phyloP scores from a whole-genome alignment of 2,113 vertebrate species.

The Taxidea taxus region DNA sequence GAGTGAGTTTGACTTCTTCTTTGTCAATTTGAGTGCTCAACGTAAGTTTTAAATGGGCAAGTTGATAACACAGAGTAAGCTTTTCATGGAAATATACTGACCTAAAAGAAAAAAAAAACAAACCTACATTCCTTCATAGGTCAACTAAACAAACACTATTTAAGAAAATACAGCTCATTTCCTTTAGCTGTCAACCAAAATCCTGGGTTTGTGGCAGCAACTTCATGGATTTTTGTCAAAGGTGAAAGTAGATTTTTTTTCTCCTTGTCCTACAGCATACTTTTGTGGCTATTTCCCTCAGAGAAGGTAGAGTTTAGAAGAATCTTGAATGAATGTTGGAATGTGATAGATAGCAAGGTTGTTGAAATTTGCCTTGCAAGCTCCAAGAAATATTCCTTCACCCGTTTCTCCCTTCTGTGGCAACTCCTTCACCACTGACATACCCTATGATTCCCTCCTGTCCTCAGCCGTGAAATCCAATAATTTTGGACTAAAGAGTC shows the following conservation, averaged over 20 bases:
- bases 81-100: background rate
- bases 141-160: background rate
- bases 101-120: background rate
- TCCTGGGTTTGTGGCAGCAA: background rate
- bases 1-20: too few species aligned
- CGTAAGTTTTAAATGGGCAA: background rate
- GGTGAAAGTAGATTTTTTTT: background rate
- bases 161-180: background rate
- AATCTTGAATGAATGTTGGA: background rate
- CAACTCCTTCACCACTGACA: background rate
- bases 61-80: background rate
- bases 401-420: background rate
- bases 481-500: background rate
- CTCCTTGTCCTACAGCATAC: fast-evolving
- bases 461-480: background rate
- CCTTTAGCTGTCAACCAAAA: background rate
- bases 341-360: background rate
- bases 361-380: background rate
- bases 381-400: background rate
- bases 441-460: background rate
- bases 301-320: background rate
- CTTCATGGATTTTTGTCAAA: background rate
- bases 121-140: background rate
- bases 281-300: background rate
- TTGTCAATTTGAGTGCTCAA: too few species aligned